Base-by-base conservation (phyloP, 1,140 invertebrate genomes). In the Bombyx mori region DNA sequence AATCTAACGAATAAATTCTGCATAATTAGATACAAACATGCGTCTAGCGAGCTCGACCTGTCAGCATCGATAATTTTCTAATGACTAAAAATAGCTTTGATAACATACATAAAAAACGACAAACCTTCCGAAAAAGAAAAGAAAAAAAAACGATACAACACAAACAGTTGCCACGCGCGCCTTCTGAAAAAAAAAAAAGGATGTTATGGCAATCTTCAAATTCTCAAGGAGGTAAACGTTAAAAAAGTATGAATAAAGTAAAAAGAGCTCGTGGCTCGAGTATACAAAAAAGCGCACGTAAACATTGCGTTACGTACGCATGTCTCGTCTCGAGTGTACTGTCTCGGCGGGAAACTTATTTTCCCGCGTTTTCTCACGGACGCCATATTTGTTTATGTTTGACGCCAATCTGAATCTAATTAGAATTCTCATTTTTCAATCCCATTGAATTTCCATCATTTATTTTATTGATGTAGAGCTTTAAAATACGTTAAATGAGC, bases 301-400 rank as follows among this genome's bases (percentile, higher is more conserved):
- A 76, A 73, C 70, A 72, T 62, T 64, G 69, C 69, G 68, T 75
- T 71, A 65, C 62, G 73, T 74, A 80, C 79, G 79, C 80, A 75
- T 75, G 78, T 80, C 80, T 80, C 78, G 77, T 81, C 80, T 81
- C 77, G 76, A 75, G 72, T 70, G 51, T 48, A 53, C 54, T 66
- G 68, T 66, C 65, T 73, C 64, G 77, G 73, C 78, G 81, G 77
- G 79, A 84, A 84, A 80, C 69, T 79, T 71, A 77, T 79, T 82
- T 84, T 84, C 79, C 78, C 81, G 79, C 81, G 69, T 79, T 84
- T 82, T 76, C 73, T 65, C 65, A 44, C 57, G 42, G 60, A 61
- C 73, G 69, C 75, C 69, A 71, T 73, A 65, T 72, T 72, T 66
- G 63, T 69, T 70, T 64, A 56, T 52, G 60, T 56, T 35, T 59